phyloP scores from a whole-genome alignment of 1,140 invertebrate species.

The Armadillidium nasatum region DNA sequence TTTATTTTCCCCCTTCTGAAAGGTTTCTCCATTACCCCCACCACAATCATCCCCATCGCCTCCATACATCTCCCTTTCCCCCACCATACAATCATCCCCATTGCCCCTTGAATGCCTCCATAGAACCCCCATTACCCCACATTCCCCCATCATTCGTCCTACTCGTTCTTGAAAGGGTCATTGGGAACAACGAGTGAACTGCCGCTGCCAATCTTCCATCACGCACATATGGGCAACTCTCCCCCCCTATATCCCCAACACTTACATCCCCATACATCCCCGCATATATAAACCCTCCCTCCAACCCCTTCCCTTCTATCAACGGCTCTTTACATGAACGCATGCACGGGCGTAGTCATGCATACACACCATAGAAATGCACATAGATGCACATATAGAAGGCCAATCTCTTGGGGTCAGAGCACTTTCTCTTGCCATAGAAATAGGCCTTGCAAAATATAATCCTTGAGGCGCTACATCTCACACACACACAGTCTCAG shows the following conservation, averaged over 20 bases:
- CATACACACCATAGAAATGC: slow-evolving; percentile 3
- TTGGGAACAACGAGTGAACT: not conserved
- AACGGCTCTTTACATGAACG: slow-evolving; percentile 2
- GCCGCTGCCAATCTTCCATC: slow-evolving; percentile 1
- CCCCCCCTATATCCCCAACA: not conserved
- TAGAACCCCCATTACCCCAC: not conserved
- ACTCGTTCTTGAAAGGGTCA: slow-evolving; percentile 11
- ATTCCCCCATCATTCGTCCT: not conserved
- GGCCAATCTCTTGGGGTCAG: not conserved
- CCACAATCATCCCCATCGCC: not conserved
- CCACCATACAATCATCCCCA: not conserved
- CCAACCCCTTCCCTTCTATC: not conserved
- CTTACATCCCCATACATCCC: not conserved
- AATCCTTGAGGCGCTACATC: not conserved
- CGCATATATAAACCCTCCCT: not conserved
- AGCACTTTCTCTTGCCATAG: not conserved
- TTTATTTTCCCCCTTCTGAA: not conserved
- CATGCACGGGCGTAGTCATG: slow-evolving; percentile 7
- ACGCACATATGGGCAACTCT: slow-evolving; percentile 11
- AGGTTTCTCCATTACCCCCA: not conserved
- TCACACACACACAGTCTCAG: not conserved
- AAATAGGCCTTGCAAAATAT: not conserved
- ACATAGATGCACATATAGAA: not conserved
- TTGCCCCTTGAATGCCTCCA: not conserved
- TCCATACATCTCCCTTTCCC: not conserved